A percentile compares a stretch with the other conserved stretches of the same genome.
phyloP scores from a whole-genome alignment of 2,888 invertebrate genomes.

The Nymphalis c-album region DNA sequence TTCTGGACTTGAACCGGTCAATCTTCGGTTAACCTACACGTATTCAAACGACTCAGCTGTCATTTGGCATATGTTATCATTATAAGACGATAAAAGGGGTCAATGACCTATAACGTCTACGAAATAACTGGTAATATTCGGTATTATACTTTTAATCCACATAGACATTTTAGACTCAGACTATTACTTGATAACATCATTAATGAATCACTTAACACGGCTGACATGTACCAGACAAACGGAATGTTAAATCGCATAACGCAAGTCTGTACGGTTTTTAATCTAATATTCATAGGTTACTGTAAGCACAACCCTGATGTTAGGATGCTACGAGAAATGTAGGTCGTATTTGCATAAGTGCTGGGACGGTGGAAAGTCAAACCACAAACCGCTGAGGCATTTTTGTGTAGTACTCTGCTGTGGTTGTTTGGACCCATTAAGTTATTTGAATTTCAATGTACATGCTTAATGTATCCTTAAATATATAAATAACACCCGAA shows the following conservation, averaged over 20 bases:
- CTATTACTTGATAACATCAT: constrained; percentile 29
- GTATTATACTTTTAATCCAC: not conserved
- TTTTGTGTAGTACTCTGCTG: constrained; percentile 32
- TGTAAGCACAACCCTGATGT: constrained; percentile 48
- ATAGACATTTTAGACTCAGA: constrained; percentile 3
- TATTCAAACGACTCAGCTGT: too few relatives aligned
- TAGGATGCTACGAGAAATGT: constrained; percentile 46
- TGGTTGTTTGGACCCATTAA: constrained; percentile 33
- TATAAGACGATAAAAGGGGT: too few relatives aligned
- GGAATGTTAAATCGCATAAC: constrained; percentile 59
- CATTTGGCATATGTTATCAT: too few relatives aligned
- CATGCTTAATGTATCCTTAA: constrained; percentile 18
- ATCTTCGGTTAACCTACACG: too few relatives aligned
- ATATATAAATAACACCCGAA: constrained; percentile 1
- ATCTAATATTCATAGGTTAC: constrained; percentile 57
- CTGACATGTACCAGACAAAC: constrained; percentile 51
- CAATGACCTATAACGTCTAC: too few relatives aligned
- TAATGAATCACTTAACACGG: constrained; percentile 33
- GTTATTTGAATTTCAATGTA: constrained; percentile 34
- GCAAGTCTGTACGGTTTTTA: constrained; percentile 49
- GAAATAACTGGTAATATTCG: too few relatives aligned
- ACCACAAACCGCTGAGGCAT: constrained; percentile 33
- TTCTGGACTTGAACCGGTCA: too few relatives aligned
- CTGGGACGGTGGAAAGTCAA: constrained; percentile 32
- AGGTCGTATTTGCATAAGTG: constrained; percentile 51